Conservation (phyloP, 2,888 invertebrate species). For the Euzetes globulus region DNA sequence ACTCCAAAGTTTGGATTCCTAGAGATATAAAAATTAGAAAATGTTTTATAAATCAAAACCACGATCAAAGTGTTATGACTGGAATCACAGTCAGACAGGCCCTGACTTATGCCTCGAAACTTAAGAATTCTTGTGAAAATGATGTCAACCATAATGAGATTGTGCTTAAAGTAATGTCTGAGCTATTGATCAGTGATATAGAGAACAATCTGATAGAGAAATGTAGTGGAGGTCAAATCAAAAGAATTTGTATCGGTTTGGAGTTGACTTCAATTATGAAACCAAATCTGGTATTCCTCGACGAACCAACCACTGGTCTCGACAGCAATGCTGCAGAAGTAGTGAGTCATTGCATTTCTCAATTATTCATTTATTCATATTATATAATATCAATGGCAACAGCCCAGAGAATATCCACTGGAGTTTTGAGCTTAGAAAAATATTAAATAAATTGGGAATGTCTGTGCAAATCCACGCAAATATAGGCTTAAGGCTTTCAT, state of each 20-base stretch:
- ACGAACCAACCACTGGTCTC: slow-evolving; percentile 3
- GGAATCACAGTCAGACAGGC: no score
- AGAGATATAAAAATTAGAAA: no score
- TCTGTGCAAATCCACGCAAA: no score
- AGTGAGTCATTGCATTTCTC: not conserved
- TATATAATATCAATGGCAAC: no score
- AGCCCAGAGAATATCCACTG: no score
- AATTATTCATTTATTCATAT: no score
- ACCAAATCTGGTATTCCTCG: not conserved
- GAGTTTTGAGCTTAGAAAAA: no score
- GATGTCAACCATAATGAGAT: not conserved
- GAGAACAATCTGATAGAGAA: not conserved
- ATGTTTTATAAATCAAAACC: no score
- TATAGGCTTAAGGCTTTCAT: no score
- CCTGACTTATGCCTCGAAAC: slow-evolving; percentile 12
- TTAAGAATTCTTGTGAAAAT: not conserved
- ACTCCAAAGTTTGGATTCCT: no score
- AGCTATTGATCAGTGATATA: not conserved
- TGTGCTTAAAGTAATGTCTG: not conserved
- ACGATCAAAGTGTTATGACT: no score
- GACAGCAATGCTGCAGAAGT: not conserved
- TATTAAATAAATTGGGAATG: no score
- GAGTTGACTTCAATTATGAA: not conserved
- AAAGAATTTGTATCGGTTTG: not conserved
- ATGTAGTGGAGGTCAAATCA: not conserved